These are phyloP conservation scores for Colius striatus DNA, from an alignment of 2,113 vertebrate genomes.

Conservation along the genomic window DNA sequence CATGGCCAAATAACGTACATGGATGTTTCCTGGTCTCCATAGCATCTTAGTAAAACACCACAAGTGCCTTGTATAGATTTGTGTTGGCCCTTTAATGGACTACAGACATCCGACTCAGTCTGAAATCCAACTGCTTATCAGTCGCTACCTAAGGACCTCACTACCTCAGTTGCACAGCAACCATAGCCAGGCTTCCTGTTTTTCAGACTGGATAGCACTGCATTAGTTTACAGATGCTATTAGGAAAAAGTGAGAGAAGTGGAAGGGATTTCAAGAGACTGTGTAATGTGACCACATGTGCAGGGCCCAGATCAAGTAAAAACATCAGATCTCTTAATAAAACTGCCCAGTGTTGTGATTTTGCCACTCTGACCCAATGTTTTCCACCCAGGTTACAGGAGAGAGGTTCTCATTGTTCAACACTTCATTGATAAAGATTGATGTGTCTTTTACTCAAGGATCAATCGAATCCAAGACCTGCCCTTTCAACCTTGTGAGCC, in stretches of 20 bases:
- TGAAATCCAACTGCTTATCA: neutral
- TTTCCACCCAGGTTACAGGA: neutral
- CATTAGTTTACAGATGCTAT: neutral
- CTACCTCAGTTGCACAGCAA: neutral
- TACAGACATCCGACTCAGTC: neutral
- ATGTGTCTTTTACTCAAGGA: neutral
- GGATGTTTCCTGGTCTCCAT: neutral
- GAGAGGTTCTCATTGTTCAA: neutral
- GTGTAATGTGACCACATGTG: neutral
- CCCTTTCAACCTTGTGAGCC: neutral
- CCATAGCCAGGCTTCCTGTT: neutral
- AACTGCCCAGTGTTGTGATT: neutral
- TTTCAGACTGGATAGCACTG: neutral
- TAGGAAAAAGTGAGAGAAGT: neutral
- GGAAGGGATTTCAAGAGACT: neutral
- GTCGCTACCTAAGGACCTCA: neutral
- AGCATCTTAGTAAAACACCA: neutral
- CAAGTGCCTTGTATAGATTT: neutral
- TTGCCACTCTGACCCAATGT: neutral
- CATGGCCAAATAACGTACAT: neutral
- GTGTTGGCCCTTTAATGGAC: neutral
- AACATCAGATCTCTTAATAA: neutral
- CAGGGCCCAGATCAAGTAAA: neutral
- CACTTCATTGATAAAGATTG: neutral
- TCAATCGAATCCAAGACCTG: neutral